Percentiles rank a stretch among this genome's conserved stretches.
These are phyloP conservation scores for Plecotus auritus DNA, from an alignment of 2,113 vertebrate species.

Conservation along the genomic window DNA sequence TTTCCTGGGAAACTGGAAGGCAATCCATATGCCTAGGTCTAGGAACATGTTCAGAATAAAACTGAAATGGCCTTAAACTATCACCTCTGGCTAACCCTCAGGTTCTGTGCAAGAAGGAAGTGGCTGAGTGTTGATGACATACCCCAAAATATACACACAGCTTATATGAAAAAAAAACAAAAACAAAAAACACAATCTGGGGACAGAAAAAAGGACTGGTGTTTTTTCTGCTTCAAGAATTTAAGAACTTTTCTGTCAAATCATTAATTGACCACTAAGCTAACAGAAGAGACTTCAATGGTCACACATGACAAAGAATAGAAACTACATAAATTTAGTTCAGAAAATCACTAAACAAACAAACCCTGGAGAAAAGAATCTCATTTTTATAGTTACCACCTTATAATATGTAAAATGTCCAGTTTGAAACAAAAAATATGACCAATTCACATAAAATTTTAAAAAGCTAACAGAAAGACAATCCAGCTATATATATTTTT, in stretches of 20 bases:
- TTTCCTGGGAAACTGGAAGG: neutral
- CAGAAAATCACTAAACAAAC: neutral
- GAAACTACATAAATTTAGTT: neutral
- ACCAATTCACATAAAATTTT: neutral
- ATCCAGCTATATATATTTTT: neutral
- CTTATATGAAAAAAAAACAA: neutral
- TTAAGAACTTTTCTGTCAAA: neutral
- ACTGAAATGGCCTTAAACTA: neutral
- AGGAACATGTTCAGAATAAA: neutral
- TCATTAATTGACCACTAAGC: neutral
- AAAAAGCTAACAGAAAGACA: neutral
- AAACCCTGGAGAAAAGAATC: neutral
- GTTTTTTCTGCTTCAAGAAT: neutral
- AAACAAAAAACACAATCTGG: too few species aligned
- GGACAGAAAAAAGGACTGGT: too few species aligned
- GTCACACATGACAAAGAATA: neutral
- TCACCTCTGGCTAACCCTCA: neutral
- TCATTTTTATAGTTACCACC: neutral
- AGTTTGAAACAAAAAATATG: neutral
- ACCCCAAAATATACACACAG: neutral
- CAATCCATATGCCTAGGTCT: neutral
- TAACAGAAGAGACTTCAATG: neutral
- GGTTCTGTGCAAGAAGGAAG: neutral
- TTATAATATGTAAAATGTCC: neutral
- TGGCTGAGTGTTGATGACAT: neutral